Conservation (phyloP, 2,797 vertebrate species). For the Lycodopsis pacificus region DNA sequence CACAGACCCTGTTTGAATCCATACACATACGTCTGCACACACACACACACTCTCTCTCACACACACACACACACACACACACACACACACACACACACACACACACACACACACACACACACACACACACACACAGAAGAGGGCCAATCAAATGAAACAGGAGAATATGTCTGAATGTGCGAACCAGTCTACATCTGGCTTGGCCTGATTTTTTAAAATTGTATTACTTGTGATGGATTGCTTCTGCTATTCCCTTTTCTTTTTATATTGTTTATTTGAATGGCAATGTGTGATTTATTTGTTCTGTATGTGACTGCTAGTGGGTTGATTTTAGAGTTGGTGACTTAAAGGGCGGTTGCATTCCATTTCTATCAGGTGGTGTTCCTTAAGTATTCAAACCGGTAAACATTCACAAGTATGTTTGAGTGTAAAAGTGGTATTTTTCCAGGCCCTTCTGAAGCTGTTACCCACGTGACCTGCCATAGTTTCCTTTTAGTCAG, state of each 20-base stretch:
- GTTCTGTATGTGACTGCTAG: neutral
- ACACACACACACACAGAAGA: neutral
- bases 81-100: too few relatives aligned
- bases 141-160: neutral
- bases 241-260: neutral
- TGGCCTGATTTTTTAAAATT: neutral
- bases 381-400: too few relatives aligned
- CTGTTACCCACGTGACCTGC: too few relatives aligned
- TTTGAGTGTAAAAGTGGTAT: too few relatives aligned
- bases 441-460: too few relatives aligned
- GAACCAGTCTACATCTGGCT: neutral
- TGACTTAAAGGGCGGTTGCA: neutral
- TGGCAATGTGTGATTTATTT: neutral
- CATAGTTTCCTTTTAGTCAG: too few relatives aligned
- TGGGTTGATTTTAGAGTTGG: neutral
- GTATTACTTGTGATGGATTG: neutral
- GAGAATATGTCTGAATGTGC: neutral
- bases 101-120: neutral
- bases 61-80: too few relatives aligned
- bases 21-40: too few relatives aligned
- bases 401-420: too few relatives aligned
- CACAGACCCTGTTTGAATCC: neutral
- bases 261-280: neutral
- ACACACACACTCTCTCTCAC: too few relatives aligned
- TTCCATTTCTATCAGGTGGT: too few relatives aligned